Evolutionary conservation across 2,113 vertebrate genomes (phyloP), one percentile per base, ranked within the genome.

Genomic region (Castor canadensis): DNA sequence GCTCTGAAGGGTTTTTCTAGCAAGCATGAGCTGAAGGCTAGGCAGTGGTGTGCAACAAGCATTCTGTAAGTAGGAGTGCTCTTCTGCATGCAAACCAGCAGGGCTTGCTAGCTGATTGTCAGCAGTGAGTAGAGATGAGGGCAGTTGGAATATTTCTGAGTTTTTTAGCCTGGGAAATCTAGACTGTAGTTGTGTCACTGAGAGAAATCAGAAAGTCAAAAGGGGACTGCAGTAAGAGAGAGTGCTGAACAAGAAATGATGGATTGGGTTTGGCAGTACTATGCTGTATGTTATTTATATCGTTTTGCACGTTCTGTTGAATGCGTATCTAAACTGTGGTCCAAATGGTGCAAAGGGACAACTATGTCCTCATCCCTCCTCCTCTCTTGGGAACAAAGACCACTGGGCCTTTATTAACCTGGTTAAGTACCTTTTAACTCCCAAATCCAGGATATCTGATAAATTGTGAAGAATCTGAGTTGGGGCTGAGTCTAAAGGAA

Each of bases 291-390:
- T 77, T 85, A 67, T 91, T 76, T 62, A 38, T 62, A 40, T 73
- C 64, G 47, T 64, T 93, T 96, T 89, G 82, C 26, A 76, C 62
- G 45, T 91, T 95, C 73, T 83, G 43, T 54, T 75, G 94, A 96
- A 40, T 83, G 58, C n/a, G 83, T 80, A 75, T 32, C 58, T 79
- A 66, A 71, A 89, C 87, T 83, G 19, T 89, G 85, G 49, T 72
- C 40, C 67, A 94, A 45, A 76, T 22, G 76, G 15, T 64, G 72
- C 72, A 56, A 73, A 45, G 60, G 43, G 45, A 71, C 1, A 19
- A 22, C 58, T 60, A 19, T 43, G 17, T 28, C 30, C 15, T 76
- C 43, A 6, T 58, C 35, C 66, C 4, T 45, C 38, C 40, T 91
- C 32, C 28, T 22, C 11, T 75, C 40, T 40, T 49, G 49, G n/a